Evolutionary conservation across 2,113 vertebrate species (phyloP).

Genomic region (Podarcis cretensis): DNA sequence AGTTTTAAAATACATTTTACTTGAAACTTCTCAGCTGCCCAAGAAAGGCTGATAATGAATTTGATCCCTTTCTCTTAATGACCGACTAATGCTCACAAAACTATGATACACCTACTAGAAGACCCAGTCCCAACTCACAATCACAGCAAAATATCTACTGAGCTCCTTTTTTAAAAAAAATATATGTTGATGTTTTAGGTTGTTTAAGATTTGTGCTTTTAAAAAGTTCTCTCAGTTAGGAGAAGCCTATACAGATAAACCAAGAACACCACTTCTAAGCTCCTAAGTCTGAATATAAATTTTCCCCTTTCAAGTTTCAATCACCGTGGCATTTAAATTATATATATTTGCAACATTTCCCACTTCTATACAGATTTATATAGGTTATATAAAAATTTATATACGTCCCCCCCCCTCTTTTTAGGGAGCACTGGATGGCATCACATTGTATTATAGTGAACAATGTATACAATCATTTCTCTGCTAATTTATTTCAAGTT

Average conservation of each 20-base stretch:
- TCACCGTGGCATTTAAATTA: background rate
- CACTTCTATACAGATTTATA: background rate
- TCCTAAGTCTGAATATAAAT: background rate
- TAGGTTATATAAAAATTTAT: background rate
- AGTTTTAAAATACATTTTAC: background rate
- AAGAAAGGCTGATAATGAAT: conserved; percentile 24
- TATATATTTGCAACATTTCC: background rate
- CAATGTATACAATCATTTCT: background rate
- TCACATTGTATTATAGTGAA: background rate
- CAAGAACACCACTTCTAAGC: background rate
- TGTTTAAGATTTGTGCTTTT: background rate
- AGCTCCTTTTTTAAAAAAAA: background rate
- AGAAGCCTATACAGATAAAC: background rate
- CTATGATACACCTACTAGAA: background rate
- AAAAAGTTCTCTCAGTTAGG: background rate
- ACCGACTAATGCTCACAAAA: background rate
- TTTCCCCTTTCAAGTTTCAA: background rate
- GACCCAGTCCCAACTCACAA: background rate
- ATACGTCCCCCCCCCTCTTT: background rate
- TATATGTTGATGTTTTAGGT: background rate
- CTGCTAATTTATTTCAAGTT: conserved; percentile 41
- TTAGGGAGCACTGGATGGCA: background rate
- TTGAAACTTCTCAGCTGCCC: conserved; percentile 33
- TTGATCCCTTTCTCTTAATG: background rate
- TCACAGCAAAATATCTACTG: background rate